Evolutionary conservation across 2,113 vertebrate genomes (phyloP).

Genomic region (Phaetusa simplex): DNA sequence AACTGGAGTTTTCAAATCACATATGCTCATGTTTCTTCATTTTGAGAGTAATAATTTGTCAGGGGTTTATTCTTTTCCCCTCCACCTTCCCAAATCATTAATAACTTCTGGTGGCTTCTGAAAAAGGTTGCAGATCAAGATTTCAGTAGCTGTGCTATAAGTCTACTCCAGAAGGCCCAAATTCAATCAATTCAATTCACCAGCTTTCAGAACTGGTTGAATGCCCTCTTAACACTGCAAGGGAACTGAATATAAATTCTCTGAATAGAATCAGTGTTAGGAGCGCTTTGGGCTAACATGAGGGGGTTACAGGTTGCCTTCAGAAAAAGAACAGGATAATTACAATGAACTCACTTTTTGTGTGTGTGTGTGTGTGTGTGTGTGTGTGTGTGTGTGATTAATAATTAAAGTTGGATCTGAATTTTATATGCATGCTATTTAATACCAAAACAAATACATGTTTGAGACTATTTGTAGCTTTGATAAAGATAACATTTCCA

Average conservation of each 20-base stretch:
- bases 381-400: background rate
- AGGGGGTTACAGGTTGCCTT: background rate
- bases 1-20: background rate
- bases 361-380: too few relatives aligned
- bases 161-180: slow-evolving; percentile 32
- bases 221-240: slow-evolving; percentile 28
- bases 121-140: slow-evolving; percentile 9
- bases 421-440: background rate
- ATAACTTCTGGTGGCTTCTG: background rate
- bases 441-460: background rate
- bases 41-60: background rate
- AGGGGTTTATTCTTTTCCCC: background rate
- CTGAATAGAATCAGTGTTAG: slow-evolving; percentile 11
- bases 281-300: background rate
- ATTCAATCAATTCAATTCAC: slow-evolving; percentile 49
- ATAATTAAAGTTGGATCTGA: background rate
- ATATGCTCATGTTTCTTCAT: background rate
- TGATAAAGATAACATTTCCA: background rate
- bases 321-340: background rate
- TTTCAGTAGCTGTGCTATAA: background rate
- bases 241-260: slow-evolving; percentile 38
- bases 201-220: slow-evolving; percentile 28
- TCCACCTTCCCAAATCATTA: background rate
- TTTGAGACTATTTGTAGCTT: background rate
- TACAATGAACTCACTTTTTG: background rate